A percentile compares a stretch with the other conserved stretches of the same genome.
Conservation (phyloP, 1,140 invertebrate species). For the Panagrolaimus sp. region DNA sequence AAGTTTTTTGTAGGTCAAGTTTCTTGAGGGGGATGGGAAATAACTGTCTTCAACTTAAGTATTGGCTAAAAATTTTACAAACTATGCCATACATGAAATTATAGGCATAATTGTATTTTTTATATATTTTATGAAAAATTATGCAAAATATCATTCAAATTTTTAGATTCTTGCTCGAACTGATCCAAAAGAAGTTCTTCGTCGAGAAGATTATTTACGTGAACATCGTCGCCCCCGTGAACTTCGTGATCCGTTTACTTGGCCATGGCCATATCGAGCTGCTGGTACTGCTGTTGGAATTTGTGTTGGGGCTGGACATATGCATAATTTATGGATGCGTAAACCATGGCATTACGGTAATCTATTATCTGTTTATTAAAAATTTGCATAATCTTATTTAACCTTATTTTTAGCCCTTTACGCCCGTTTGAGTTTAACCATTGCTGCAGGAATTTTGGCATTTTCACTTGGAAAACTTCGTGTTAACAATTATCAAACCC, state of each 20-base stretch:
- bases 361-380: constrained; percentile 29
- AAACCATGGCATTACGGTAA: constrained; percentile 55
- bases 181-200: constrained; percentile 35
- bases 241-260: constrained; percentile 55
- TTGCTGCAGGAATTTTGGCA: constrained; percentile 27
- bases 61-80: too few species aligned
- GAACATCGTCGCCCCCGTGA: constrained; percentile 25
- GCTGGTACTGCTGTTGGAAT: constrained; percentile 28
- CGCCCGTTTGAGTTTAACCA: constrained; percentile 30
- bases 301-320: constrained; percentile 19
- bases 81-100: too few species aligned
- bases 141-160: too few species aligned
- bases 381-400: too few species aligned
- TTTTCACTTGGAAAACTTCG: constrained; percentile 43
- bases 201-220: constrained; percentile 45
- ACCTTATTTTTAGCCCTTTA: constrained; percentile 43
- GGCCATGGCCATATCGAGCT: constrained; percentile 46
- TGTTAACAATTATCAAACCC: constrained; percentile 45
- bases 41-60: too few species aligned
- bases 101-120: too few species aligned
- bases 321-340: constrained; percentile 42
- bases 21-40: too few species aligned
- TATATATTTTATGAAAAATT: too few species aligned
- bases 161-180: constrained; percentile 43
- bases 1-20: too few species aligned